These are phyloP conservation scores for Pavo muticus DNA, from an alignment of 2,113 vertebrate species.

Conservation along the genomic window DNA sequence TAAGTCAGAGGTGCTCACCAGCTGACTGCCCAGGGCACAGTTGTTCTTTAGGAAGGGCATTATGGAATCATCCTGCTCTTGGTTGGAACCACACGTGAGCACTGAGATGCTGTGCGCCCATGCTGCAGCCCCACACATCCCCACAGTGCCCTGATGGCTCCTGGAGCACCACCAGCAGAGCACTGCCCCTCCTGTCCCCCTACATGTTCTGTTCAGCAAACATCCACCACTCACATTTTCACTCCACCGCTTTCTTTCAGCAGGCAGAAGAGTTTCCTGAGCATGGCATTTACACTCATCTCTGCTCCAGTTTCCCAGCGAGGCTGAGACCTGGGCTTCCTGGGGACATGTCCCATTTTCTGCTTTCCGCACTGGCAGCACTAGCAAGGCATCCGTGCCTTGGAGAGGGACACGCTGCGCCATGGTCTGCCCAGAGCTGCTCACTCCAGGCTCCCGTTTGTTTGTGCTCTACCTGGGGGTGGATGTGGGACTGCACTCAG, in stretches of 20 bases:
- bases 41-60: neutral
- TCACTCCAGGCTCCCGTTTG: accelerated
- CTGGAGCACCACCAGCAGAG: accelerated
- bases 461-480: neutral
- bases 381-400: neutral
- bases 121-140: neutral
- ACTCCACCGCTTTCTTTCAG: accelerated
- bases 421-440: neutral
- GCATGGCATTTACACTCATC: accelerated
- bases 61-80: neutral
- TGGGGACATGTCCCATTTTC: neutral
- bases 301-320: neutral
- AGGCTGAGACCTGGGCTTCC: neutral
- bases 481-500: neutral
- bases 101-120: neutral
- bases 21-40: neutral
- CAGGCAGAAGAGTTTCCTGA: neutral
- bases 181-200: neutral
- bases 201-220: accelerated
- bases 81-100: neutral
- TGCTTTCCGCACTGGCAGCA: neutral
- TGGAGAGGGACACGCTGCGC: neutral
- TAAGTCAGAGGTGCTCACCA: neutral
- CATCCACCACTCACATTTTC: accelerated
- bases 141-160: neutral